Percentiles rank a stretch among this genome's conserved stretches.
Conservation (phyloP, 2,888 invertebrate genomes). For the Tanytarsus gracilentus region DNA sequence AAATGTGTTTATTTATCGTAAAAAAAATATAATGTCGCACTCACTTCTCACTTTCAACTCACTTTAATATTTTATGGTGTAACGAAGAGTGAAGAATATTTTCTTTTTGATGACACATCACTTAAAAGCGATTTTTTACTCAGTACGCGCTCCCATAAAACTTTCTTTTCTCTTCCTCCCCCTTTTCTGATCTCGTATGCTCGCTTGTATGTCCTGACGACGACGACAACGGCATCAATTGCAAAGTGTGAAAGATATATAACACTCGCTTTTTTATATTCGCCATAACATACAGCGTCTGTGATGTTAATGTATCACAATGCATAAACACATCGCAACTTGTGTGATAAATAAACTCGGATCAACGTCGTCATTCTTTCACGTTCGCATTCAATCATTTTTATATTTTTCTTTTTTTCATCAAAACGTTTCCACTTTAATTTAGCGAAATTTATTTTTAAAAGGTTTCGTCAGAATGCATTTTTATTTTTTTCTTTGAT, state of each 20-base stretch:
- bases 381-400: no score
- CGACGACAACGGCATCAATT: no score
- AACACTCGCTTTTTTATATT: background rate
- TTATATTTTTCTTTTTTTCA: no score
- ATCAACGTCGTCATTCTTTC: no score
- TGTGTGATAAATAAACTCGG: no score
- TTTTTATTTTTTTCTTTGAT: no score
- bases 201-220: no score
- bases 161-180: background rate
- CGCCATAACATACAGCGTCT: background rate
- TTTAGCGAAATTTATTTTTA: no score
- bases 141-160: background rate
- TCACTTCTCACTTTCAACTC: background rate
- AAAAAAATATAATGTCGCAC: constrained; percentile 20
- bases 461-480: no score
- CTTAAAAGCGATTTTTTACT: constrained; percentile 4
- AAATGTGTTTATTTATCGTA: constrained; percentile 26
- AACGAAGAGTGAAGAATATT: constrained; percentile 1
- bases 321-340: background rate
- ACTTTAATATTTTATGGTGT: constrained; percentile 25
- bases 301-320: background rate
- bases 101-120: constrained; percentile 24
- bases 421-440: no score
- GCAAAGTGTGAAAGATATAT: background rate
- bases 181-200: background rate